Percentiles rank a stretch among this genome's conserved stretches.
Evolutionary conservation across 2,888 invertebrate genomes (phyloP).

Genomic region (Lepetodrilus schrolli): DNA sequence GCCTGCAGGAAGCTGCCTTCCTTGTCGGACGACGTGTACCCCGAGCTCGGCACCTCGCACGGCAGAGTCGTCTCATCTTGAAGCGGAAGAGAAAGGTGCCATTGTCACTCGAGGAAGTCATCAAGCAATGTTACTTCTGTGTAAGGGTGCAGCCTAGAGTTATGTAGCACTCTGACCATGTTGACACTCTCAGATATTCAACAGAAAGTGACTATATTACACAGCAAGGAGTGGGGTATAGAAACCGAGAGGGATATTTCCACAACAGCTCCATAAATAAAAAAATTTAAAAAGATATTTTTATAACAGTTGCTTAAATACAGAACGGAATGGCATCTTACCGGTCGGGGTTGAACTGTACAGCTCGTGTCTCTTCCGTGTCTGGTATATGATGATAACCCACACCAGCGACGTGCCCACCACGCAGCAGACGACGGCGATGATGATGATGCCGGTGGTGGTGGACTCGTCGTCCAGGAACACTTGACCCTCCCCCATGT

Average conservation of each 20-base stretch:
- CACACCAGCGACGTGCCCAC: slow-evolving; percentile 92
- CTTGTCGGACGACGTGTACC: slow-evolving; percentile 66
- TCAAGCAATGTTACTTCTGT: too few relatives aligned
- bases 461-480: slow-evolving; percentile 81
- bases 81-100: background rate
- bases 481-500: slow-evolving; percentile 1
- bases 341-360: slow-evolving; percentile 72
- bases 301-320: too few relatives aligned
- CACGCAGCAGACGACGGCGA: slow-evolving; percentile 91
- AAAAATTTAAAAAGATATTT: too few relatives aligned
- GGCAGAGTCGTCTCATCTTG: slow-evolving; percentile 68
- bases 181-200: too few relatives aligned
- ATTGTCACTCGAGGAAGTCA: too few relatives aligned
- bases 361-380: slow-evolving; percentile 79
- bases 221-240: too few relatives aligned
- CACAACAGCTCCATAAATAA: too few relatives aligned
- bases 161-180: too few relatives aligned
- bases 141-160: too few relatives aligned
- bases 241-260: too few relatives aligned
- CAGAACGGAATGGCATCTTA: too few relatives aligned
- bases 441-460: slow-evolving; percentile 89
- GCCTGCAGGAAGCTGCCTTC: slow-evolving; percentile 63
- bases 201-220: too few relatives aligned
- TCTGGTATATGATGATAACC: slow-evolving; percentile 92
- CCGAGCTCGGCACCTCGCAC: slow-evolving; percentile 67